Evolutionary conservation across 2,888 invertebrate species (phyloP).

Genomic region (Acleris laterana): DNA sequence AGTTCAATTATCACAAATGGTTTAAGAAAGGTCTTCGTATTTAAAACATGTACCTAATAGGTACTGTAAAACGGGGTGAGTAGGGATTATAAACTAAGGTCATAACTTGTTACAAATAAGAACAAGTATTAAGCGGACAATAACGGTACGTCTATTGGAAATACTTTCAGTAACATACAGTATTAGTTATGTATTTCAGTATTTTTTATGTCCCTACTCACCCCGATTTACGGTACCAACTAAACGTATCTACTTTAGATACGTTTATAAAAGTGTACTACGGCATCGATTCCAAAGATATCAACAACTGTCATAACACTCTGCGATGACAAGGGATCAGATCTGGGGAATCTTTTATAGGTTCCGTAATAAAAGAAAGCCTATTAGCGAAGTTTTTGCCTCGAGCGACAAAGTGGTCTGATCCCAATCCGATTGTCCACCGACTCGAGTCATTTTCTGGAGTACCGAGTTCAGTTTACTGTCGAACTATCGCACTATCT

Average conservation of each 20-base stretch:
- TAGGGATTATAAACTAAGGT: too few relatives aligned
- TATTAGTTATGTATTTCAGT: too few relatives aligned
- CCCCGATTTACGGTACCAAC: neutral
- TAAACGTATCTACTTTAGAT: neutral
- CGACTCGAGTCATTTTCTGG: slow-evolving; percentile 24
- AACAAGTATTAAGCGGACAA: too few relatives aligned
- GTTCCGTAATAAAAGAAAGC: slow-evolving; percentile 35
- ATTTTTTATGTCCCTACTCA: too few relatives aligned
- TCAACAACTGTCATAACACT: slow-evolving; percentile 24
- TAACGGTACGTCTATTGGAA: too few relatives aligned
- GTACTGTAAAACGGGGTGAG: too few relatives aligned
- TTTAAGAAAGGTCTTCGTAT: too few relatives aligned
- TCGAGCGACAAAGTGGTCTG: slow-evolving; percentile 18
- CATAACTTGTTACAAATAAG: too few relatives aligned
- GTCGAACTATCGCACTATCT: slow-evolving; percentile 1
- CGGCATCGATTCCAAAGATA: slow-evolving; percentile 11
- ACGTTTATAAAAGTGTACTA: neutral
- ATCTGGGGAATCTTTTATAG: slow-evolving; percentile 29
- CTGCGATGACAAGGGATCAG: slow-evolving; percentile 26
- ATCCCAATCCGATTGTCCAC: slow-evolving; percentile 26
- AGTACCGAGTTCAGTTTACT: slow-evolving; percentile 17
- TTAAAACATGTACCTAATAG: neutral
- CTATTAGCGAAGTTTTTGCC: slow-evolving; percentile 37
- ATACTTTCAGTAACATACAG: too few relatives aligned
- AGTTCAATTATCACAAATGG: neutral